phyloP scores from a whole-genome alignment of 2,113 vertebrate species.

The Salvelinus namaycush region DNA sequence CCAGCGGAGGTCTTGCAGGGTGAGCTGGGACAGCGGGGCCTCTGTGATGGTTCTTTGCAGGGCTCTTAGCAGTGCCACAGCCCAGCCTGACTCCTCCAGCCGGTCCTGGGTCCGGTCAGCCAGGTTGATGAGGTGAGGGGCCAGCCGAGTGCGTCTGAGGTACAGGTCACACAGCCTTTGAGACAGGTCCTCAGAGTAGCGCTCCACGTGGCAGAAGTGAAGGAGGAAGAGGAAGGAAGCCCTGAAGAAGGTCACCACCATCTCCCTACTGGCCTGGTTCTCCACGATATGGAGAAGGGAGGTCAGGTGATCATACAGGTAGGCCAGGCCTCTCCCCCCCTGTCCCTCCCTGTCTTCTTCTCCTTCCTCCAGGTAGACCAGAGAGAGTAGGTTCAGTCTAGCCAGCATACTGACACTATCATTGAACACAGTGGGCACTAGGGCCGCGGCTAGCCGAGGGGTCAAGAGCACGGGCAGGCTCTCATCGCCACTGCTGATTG shows the following conservation, averaged over 20 bases:
- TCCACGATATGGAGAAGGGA: slow-evolving; percentile 74
- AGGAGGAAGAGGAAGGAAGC: slow-evolving; percentile 76
- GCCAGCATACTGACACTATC: slow-evolving; percentile 78
- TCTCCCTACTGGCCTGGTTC: slow-evolving; percentile 59
- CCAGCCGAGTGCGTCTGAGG: slow-evolving; percentile 67
- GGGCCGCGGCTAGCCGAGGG: slow-evolving; percentile 63
- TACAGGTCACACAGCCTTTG: slow-evolving; percentile 76
- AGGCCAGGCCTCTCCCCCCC: slow-evolving; percentile 65
- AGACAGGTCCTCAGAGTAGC: slow-evolving; percentile 58
- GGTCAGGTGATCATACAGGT: slow-evolving; percentile 76
- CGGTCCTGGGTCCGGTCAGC: slow-evolving; percentile 65
- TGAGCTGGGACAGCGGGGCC: slow-evolving; percentile 38
- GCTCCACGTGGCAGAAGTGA: slow-evolving; percentile 69
- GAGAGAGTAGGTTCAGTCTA: slow-evolving; percentile 78
- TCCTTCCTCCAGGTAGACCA: slow-evolving; percentile 78
- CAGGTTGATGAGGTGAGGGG: slow-evolving; percentile 82
- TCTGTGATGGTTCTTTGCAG: slow-evolving; percentile 72
- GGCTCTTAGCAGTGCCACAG: slow-evolving; percentile 59
- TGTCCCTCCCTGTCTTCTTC: slow-evolving; percentile 67
- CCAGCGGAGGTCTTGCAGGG: slow-evolving; percentile 66
- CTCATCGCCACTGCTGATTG: slow-evolving; percentile 77
- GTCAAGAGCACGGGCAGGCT: slow-evolving; percentile 79
- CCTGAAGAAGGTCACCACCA: slow-evolving; percentile 78
- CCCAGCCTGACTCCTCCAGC: slow-evolving; percentile 71
- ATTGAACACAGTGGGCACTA: slow-evolving; percentile 82